A percentile compares a stretch with the other conserved stretches of the same genome.
These are phyloP conservation scores for Mactromeris polynyma DNA, from an alignment of 2,888 invertebrate species.

Conservation along the genomic window DNA sequence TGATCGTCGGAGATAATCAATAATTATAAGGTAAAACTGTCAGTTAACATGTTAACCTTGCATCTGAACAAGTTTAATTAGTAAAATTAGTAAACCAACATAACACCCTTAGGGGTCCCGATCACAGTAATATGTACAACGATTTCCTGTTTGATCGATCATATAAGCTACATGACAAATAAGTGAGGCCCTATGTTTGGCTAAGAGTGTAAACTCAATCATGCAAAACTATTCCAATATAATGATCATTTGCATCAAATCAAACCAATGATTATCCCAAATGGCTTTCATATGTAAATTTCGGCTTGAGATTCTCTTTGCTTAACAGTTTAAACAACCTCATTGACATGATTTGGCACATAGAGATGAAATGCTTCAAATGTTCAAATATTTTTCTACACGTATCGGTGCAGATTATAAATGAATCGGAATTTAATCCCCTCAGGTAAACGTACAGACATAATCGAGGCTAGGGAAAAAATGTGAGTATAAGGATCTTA, in stretches of 20 bases:
- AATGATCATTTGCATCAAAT: slow-evolving; percentile 57
- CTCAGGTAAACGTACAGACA: slow-evolving; percentile 26
- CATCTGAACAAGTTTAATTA: slow-evolving; percentile 47
- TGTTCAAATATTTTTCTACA: slow-evolving; percentile 35
- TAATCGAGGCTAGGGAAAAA: slow-evolving; percentile 18
- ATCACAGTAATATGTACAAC: slow-evolving; percentile 36
- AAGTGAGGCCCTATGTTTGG: slow-evolving; percentile 17
- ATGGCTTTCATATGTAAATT: slow-evolving; percentile 56
- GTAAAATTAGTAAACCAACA: slow-evolving; percentile 55
- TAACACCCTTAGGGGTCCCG: slow-evolving; percentile 26
- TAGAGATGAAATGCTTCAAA: slow-evolving; percentile 22
- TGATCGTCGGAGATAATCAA: slow-evolving; percentile 34
- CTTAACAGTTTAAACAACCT: slow-evolving; percentile 42
- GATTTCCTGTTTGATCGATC: slow-evolving; percentile 61
- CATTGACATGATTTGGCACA: slow-evolving; percentile 45
- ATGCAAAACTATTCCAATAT: slow-evolving; percentile 46
- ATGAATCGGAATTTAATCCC: slow-evolving; percentile 48
- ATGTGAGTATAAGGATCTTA: slow-evolving; percentile 19
- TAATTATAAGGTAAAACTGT: slow-evolving; percentile 47
- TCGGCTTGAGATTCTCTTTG: slow-evolving; percentile 13
- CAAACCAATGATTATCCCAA: slow-evolving; percentile 48
- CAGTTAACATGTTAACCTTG: slow-evolving; percentile 49
- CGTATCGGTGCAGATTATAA: slow-evolving; percentile 37
- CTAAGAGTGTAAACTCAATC: slow-evolving; percentile 34
- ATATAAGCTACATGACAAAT: slow-evolving; percentile 34